Base-by-base conservation (phyloP, 2,797 vertebrate genomes). In the Sphenodon punctatus region DNA sequence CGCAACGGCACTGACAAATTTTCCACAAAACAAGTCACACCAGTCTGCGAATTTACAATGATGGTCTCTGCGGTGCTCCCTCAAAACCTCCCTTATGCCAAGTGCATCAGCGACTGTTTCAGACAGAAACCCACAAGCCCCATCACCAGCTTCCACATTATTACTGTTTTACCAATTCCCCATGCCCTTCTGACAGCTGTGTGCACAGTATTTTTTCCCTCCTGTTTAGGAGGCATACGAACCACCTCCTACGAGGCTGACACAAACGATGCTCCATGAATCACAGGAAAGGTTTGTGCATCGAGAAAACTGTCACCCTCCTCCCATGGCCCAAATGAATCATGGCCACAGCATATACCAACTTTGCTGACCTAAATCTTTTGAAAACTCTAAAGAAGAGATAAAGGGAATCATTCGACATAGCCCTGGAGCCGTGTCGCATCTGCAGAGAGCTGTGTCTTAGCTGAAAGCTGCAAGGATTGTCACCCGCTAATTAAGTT, bases 211-310 rank as follows among this genome's bases (percentile, higher is more conserved):
- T 53, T 87, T 36, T 61, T 79, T 76, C 43, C 49, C 65, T 90
- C 75, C 89, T 84, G 64, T 59, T n/a, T 81, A 69, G 58, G 80
- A 89, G 83, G 73, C 73, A 91, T 66, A 80, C 49, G 49, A 90
- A 88, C 41, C 68, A 48, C 78, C 87, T 90, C 70, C 84, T 88
- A 86, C 86, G 83, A 86, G 82, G 67, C 82, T 88, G 80, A 89
- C 87, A 91, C 63, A 80, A 87, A 91, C 75, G 68, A 67, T 79
- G 78, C 64, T 89, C 63, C 73, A 78, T 91, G 89, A 93, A 92
- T 93, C 93, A 94, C 88, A 91, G 88, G 86, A 87, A 93, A 88
- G 45, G 82, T 91, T 55, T 92, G 74, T 85, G 88, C 65, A 89
- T 80, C 84, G 82, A 92, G 59, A 86, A 90, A 92, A 25, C 89